Base-by-base conservation (phyloP, 1,140 invertebrate genomes). In the Eciton burchellii region DNA sequence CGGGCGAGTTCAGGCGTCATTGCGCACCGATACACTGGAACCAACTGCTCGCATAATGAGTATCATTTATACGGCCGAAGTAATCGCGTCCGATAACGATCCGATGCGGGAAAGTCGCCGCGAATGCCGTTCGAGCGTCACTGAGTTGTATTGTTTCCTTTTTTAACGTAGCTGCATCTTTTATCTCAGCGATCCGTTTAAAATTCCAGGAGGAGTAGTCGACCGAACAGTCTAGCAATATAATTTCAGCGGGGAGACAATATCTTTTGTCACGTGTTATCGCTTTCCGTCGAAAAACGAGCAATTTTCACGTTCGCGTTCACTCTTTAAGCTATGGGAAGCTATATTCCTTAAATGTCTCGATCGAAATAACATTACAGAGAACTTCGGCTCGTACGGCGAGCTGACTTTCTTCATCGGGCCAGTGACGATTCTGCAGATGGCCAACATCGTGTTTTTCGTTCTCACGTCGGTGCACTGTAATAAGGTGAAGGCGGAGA, bases 401-500 rank as follows among this genome's bases (percentile, higher is more conserved):
- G 91, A 91, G 70, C 21, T 96, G 21, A 91, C 96, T 63, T 96
- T 96, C 86, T 96, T 96, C 88, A 95, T 95, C 6, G 91, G 94
- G 2, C 96, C 96, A 0, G 92, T 96, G 81, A 94, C 95, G 3
- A 84, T 97, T 29, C 94, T 96, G 29, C 93, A 96, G 3, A 91
- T 95, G 6, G 92, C 94, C 2, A 97, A 97, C 88, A 91, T 96
- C 8, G 89, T 95, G 16, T 93, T 97, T n/a, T 97, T 97, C 91
- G 90, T 96, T 65, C 91, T 96, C 56, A 97, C 96, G 1, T 94
- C 96, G 1, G 92, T 94, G 8, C 95, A 96, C 87, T 97, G 96
- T 88, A 95, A 94, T 70, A 95, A 95, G 87, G 95, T 96, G 3
- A 97, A 96, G 90, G 95, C 95, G 0, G 96, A 97, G 90, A 96